Percentiles rank a stretch among this genome's conserved stretches.
These are phyloP conservation scores for Halcyon malimbica DNA, from an alignment of 2,113 vertebrate species.

Conservation along the genomic window DNA sequence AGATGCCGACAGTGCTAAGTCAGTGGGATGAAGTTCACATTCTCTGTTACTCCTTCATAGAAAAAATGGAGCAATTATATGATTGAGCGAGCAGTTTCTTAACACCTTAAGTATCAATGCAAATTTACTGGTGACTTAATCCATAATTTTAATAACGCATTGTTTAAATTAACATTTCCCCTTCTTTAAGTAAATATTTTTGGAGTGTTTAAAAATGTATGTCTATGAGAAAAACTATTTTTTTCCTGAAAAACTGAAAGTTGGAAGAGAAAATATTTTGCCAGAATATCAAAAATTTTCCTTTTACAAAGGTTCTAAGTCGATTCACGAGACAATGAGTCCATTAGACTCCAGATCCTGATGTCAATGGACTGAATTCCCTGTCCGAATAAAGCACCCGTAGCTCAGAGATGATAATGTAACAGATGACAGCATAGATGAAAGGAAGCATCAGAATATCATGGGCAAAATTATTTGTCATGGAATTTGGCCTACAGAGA, in stretches of 20 bases:
- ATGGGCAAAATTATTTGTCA: not conserved
- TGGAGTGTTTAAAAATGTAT: not conserved
- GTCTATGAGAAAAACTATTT: not conserved
- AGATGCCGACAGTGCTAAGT: not conserved
- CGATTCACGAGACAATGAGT: not conserved
- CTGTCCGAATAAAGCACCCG: not conserved
- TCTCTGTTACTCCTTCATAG: not conserved
- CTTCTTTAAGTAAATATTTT: not conserved
- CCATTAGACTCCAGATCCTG: not conserved
- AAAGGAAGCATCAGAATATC: not conserved
- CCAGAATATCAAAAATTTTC: not conserved
- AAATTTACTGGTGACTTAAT: not conserved
- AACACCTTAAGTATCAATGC: not conserved
- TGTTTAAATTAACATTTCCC: not conserved
- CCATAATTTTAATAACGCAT: not conserved
- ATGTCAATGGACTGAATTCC: not conserved
- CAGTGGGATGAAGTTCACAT: not conserved
- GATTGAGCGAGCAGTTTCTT: not conserved
- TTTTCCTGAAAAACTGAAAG: not conserved
- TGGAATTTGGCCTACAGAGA: not conserved
- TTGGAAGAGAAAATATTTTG: not conserved
- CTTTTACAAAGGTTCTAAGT: not conserved
- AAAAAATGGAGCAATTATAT: not conserved
- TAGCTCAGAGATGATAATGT: not conserved
- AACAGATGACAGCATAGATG: not conserved